Conservation (phyloP, 2,797 vertebrate genomes). For the Oreortyx pictus region DNA sequence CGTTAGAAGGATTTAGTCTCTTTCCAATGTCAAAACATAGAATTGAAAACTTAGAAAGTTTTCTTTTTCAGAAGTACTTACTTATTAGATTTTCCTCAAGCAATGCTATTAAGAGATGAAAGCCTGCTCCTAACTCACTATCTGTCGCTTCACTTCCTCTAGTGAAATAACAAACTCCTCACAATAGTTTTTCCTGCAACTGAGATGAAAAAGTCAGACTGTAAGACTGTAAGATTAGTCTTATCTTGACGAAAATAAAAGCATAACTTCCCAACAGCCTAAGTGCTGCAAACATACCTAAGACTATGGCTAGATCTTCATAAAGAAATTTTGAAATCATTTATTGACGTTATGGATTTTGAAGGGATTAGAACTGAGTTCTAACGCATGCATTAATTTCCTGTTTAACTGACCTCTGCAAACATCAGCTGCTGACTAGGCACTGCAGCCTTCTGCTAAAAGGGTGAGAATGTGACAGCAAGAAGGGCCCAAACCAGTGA, state of each 20-base stretch:
- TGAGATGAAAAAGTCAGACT: neutral
- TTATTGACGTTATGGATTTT: neutral
- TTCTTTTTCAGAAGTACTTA: neutral
- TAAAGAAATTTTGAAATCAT: neutral
- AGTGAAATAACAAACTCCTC: neutral
- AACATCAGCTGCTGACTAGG: neutral
- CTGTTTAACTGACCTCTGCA: neutral
- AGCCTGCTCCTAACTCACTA: neutral
- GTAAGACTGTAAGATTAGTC: neutral
- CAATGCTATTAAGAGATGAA: neutral
- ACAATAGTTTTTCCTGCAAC: neutral
- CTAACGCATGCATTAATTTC: neutral
- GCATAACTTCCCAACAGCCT: neutral
- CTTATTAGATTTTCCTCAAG: neutral
- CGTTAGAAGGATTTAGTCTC: neutral
- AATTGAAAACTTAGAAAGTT: neutral
- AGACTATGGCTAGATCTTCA: neutral
- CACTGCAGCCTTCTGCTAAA: fast-evolving
- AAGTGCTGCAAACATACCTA: neutral
- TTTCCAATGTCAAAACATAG: neutral
- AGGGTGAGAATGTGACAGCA: neutral
- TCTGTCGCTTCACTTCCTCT: neutral
- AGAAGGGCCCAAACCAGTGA: neutral
- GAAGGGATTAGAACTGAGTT: neutral
- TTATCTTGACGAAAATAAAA: neutral